These are phyloP conservation scores for Idaea dimidiata DNA, from an alignment of 2,888 invertebrate genomes.

Conservation along the genomic window DNA sequence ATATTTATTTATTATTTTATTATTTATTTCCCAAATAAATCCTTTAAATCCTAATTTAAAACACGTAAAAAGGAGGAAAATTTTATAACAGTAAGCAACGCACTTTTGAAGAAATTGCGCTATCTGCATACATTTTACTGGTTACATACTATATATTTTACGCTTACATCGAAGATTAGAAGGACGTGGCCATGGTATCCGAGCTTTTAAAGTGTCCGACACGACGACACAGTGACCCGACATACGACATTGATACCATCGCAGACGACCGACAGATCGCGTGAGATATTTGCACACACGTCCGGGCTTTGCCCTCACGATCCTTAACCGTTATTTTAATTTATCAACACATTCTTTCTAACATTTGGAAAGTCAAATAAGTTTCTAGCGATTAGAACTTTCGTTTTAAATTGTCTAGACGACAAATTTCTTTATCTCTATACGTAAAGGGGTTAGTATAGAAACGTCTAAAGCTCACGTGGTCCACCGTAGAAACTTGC, in stretches of 20 bases:
- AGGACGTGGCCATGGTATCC: slow-evolving; percentile 44
- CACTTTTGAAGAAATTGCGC: slow-evolving; percentile 35
- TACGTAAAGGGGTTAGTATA: no score
- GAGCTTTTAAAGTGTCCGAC: slow-evolving; percentile 47
- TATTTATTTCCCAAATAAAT: no score
- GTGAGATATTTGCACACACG: slow-evolving; percentile 65
- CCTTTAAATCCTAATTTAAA: no score
- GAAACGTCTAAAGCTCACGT: no score
- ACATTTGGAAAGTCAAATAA: not conserved
- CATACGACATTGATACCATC: slow-evolving; percentile 41
- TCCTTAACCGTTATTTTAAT: slow-evolving; percentile 47
- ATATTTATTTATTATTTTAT: no score
- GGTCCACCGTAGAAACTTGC: no score
- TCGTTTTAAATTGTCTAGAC: not conserved
- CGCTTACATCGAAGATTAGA: slow-evolving; percentile 46
- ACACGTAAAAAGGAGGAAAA: not conserved
- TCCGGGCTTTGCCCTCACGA: slow-evolving; percentile 50
- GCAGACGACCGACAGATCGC: slow-evolving; percentile 55
- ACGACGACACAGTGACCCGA: slow-evolving; percentile 58
- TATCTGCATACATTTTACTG: slow-evolving; percentile 41
- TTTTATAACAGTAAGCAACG: slow-evolving; percentile 1
- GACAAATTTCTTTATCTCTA: not conserved
- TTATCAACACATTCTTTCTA: slow-evolving; percentile 31
- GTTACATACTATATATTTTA: no score
- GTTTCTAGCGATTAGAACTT: not conserved